Percentiles rank a stretch among this genome's conserved stretches.
phyloP scores from a whole-genome alignment of 2,888 invertebrate genomes.

The Conomelus anceps region DNA sequence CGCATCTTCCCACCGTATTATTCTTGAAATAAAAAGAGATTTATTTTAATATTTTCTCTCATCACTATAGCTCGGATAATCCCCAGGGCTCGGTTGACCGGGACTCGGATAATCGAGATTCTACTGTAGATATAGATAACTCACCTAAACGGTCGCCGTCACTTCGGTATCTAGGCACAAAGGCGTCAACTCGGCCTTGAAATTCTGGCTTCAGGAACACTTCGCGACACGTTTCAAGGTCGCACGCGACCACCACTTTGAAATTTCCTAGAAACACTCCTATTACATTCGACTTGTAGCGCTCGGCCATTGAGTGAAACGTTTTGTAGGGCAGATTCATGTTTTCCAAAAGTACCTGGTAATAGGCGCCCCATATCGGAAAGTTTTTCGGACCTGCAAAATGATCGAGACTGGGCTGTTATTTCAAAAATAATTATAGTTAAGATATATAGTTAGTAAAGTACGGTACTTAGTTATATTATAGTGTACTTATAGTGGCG shows the following conservation, averaged over 20 bases:
- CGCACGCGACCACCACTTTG: slow-evolving; percentile 49
- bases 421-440: too few relatives aligned
- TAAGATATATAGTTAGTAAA: too few relatives aligned
- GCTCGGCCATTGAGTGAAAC: slow-evolving; percentile 46
- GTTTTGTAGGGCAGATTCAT: slow-evolving; percentile 49
- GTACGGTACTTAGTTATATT: too few relatives aligned
- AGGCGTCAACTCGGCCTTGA: slow-evolving; percentile 51
- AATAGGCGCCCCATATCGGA: slow-evolving; percentile 57
- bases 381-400: slow-evolving; percentile 57
- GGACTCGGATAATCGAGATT: too few relatives aligned
- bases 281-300: slow-evolving; percentile 54
- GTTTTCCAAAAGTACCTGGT: slow-evolving; percentile 49
- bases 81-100: too few relatives aligned
- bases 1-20: too few relatives aligned
- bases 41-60: too few relatives aligned
- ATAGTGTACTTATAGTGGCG: too few relatives aligned
- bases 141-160: not conserved
- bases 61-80: too few relatives aligned
- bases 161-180: slow-evolving; percentile 7
- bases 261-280: slow-evolving; percentile 51
- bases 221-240: slow-evolving; percentile 50
- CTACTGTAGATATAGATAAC: too few relatives aligned
- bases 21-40: too few relatives aligned
- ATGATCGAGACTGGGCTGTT: too few relatives aligned
- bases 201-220: slow-evolving; percentile 52